A percentile compares a stretch with the other conserved stretches of the same genome.
phyloP scores from a whole-genome alignment of 2,888 invertebrate species.

The Netelia melanura region DNA sequence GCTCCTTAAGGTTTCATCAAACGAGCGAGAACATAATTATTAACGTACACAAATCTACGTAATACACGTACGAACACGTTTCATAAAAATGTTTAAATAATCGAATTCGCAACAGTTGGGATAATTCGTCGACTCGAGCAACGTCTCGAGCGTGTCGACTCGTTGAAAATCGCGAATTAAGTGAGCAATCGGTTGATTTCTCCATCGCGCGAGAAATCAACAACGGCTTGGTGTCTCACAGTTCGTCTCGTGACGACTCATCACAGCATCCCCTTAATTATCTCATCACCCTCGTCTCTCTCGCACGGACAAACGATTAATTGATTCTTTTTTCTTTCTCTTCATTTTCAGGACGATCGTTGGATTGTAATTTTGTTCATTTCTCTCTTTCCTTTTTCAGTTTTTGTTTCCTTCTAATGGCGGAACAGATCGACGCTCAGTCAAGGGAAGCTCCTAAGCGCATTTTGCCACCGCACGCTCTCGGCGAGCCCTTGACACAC shows the following conservation, averaged over 20 bases:
- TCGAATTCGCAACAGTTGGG: no score
- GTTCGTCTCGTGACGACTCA: neutral
- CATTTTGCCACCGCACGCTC: neutral
- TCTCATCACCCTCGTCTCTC: neutral
- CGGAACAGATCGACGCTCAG: slow-evolving; percentile 47
- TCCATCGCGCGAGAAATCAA: slow-evolving; percentile 12
- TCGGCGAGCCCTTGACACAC: slow-evolving; percentile 81
- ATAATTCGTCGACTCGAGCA: neutral
- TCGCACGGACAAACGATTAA: slow-evolving; percentile 70
- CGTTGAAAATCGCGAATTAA: slow-evolving; percentile 29
- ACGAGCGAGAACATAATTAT: neutral
- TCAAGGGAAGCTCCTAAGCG: slow-evolving; percentile 71
- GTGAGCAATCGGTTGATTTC: slow-evolving; percentile 14
- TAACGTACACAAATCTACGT: no score
- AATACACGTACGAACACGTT: no score
- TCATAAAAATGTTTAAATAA: no score
- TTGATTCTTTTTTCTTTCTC: slow-evolving; percentile 72
- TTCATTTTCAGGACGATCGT: neutral
- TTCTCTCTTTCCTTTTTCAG: slow-evolving; percentile 6
- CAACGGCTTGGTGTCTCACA: neutral
- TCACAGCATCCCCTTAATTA: slow-evolving; percentile 6
- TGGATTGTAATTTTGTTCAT: neutral
- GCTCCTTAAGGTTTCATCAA: no score
- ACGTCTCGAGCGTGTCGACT: slow-evolving; percentile 30
- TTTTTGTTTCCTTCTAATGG: slow-evolving; percentile 18